Evolutionary conservation across 2,888 invertebrate species (phyloP), one percentile per base, ranked within the genome.

Genomic region (Brachyopa scutellaris): DNA sequence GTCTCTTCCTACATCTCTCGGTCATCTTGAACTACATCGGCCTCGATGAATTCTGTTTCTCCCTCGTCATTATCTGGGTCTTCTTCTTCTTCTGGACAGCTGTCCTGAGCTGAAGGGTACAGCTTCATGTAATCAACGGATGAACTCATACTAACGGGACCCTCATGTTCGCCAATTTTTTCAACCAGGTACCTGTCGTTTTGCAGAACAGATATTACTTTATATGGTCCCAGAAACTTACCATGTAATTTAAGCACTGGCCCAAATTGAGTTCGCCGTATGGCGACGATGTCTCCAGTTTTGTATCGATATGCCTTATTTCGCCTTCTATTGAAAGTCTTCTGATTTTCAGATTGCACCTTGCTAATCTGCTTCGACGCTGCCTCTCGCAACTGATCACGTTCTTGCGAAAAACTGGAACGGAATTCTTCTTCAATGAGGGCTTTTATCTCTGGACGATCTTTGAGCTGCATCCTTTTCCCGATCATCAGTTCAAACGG

Each of bases 191-290:
- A 64, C 7, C 61, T 40, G 23, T 76, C 66, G n/a, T 33, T 49
- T n/a, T 29, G 26, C 26, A 26, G 26, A 26, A 26, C 26, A 26
- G 26, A 26, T 26, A 5, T 26, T 26, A 26, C 6, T 31, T 51
- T 36, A 33, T 78, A 62, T 38, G 78, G 70, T 6, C 70, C 78
- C 1, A 78, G 21, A 64, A 36, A 78, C 13, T 69, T 76, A 15
- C 47, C 19, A 29, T 19, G n/a, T 5, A 67, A 17, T n/a, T 78
- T 78, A 0, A 70, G 15, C 26, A 3, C 64, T 4, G 64, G 2
- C 1, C 62, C 57, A 33, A 70, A 70, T 29, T 78, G 70, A 2
- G 67, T 69, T 8, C 72, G 36, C 8, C 59, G 23, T 6, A 79
- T 66, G n/a, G 72, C 78, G 2, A 64, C 66, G 0, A 72, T 15